Evolutionary conservation across 2,113 vertebrate genomes (phyloP).

Genomic region (Neogale vison): DNA sequence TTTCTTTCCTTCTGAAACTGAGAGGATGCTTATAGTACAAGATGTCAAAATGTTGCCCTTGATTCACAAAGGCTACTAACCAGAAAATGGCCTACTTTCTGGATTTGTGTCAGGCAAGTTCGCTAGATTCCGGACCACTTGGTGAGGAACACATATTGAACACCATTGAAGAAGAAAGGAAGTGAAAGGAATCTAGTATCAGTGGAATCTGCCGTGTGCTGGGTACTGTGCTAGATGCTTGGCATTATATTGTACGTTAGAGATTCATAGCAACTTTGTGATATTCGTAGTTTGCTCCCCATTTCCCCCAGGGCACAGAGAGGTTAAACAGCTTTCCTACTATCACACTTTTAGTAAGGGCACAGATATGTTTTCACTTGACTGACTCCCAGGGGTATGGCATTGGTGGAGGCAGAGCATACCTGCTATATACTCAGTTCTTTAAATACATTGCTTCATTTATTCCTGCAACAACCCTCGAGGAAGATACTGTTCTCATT

Average conservation of each 20-base stretch:
- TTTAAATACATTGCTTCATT: background rate
- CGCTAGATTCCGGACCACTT: background rate
- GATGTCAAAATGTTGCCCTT: background rate
- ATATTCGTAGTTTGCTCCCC: background rate
- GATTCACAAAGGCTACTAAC: background rate
- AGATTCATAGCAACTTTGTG: background rate
- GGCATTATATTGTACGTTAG: background rate
- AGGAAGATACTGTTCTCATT: background rate
- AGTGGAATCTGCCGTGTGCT: background rate
- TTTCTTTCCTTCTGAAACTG: background rate
- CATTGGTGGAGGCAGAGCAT: background rate
- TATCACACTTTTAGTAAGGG: background rate
- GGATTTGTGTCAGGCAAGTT: background rate
- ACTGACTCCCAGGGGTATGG: background rate
- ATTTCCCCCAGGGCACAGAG: background rate
- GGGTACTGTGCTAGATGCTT: background rate
- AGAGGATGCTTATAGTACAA: background rate
- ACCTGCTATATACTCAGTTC: background rate
- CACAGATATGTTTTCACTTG: background rate
- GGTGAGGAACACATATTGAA: background rate
- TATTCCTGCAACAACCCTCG: background rate
- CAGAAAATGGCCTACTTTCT: conserved; percentile 47
- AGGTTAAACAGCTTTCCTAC: background rate
- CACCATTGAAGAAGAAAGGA: background rate
- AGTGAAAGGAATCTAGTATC: background rate